Conservation (phyloP, 2,113 vertebrate genomes). For the Myiozetetes cayanensis region DNA sequence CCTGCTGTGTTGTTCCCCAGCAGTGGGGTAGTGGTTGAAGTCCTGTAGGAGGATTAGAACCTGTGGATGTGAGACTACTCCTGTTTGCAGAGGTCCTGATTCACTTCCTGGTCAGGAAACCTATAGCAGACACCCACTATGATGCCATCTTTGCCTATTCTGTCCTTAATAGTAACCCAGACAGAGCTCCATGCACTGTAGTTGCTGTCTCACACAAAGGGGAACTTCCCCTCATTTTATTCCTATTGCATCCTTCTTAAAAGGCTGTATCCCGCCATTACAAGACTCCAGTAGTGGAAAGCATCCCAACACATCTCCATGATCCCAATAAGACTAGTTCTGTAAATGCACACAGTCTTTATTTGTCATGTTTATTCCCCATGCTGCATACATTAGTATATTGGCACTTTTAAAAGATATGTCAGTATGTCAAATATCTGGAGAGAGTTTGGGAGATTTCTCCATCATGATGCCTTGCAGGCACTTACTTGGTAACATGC, state of each 20-base stretch:
- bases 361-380: neutral
- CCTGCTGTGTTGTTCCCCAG: neutral
- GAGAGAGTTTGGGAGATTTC: neutral
- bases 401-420: neutral
- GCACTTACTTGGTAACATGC: neutral
- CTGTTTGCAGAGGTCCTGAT: neutral
- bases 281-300: neutral
- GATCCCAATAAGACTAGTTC: neutral
- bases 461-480: neutral
- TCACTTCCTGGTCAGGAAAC: neutral
- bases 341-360: neutral
- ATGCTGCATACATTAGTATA: neutral
- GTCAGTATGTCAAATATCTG: neutral
- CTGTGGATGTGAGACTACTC: neutral
- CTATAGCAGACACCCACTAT: neutral
- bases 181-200: neutral
- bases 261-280: neutral
- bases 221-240: neutral
- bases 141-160: neutral
- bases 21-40: neutral
- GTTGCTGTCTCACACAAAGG: neutral
- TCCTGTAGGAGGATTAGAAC: neutral
- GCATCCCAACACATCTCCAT: neutral
- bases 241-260: neutral
- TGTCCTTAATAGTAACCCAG: neutral